Percentiles rank a stretch among this genome's conserved stretches.
Conservation (phyloP, 2,113 vertebrate genomes). For the Gobius niger region DNA sequence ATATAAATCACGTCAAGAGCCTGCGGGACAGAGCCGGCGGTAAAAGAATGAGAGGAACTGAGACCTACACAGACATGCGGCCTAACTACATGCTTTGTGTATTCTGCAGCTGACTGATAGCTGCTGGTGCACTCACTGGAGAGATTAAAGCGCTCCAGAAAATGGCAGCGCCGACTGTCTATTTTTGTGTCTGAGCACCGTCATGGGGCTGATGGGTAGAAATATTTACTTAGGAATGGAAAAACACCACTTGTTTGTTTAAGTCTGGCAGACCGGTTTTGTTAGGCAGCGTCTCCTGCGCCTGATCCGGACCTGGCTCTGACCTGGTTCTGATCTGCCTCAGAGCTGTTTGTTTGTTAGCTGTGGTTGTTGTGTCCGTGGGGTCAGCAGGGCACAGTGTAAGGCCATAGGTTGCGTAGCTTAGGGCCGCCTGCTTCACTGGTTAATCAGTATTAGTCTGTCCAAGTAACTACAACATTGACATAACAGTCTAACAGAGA, state of each 20-base stretch:
- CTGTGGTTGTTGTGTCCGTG: conserved; percentile 35
- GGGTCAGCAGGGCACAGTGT: conserved; percentile 48
- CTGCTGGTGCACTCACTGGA: conserved; percentile 25
- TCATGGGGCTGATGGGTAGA: neutral
- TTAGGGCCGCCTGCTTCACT: conserved; percentile 22
- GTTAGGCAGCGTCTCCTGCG: conserved; percentile 27
- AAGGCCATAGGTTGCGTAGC: conserved; percentile 13
- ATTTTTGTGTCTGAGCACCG: conserved; percentile 12
- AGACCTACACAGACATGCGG: conserved; percentile 11
- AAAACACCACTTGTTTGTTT: conserved; percentile 2
- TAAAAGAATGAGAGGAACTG: conserved; percentile 45
- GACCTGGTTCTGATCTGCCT: neutral
- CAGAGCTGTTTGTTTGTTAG: conserved; percentile 30
- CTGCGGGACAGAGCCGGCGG: conserved; percentile 6
- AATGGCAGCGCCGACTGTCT: conserved; percentile 7
- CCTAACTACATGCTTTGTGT: conserved; percentile 12
- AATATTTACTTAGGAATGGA: neutral
- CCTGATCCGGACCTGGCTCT: conserved; percentile 16
- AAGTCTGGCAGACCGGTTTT: neutral
- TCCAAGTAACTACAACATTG: conserved; percentile 17
- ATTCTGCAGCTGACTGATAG: conserved; percentile 19
- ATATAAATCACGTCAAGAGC: conserved; percentile 38
- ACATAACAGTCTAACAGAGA: neutral
- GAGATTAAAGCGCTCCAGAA: conserved; percentile 20
- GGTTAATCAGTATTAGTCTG: conserved; percentile 48